These are phyloP conservation scores for Daphoenositta chrysoptera DNA, from an alignment of 2,113 vertebrate genomes.

Conservation along the genomic window DNA sequence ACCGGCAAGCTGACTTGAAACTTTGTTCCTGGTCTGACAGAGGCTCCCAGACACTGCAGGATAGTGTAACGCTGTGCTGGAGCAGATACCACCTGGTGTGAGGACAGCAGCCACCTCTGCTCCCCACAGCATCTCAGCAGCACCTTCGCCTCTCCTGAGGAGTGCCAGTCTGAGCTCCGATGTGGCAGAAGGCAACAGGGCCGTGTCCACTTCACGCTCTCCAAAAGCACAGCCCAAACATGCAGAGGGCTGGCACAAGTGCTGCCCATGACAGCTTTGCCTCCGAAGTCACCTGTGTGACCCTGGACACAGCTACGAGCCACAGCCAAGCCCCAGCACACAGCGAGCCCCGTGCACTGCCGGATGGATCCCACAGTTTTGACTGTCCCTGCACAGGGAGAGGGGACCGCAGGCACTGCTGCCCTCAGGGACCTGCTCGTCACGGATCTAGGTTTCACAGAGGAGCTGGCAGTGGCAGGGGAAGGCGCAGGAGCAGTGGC, in stretches of 20 bases:
- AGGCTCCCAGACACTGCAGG: background rate
- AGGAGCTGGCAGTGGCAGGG: background rate
- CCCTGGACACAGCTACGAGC: background rate
- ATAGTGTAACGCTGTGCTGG: background rate
- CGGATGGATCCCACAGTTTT: background rate
- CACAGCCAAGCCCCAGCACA: background rate
- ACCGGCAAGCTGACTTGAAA: background rate
- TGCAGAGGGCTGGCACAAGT: background rate
- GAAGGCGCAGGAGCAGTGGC: background rate
- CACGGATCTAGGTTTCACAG: background rate
- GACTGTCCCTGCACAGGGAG: background rate
- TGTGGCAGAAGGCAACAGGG: background rate
- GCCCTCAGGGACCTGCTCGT: background rate
- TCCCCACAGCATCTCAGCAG: background rate
- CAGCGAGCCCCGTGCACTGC: accelerated
- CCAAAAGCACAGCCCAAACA: background rate
- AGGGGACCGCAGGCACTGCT: accelerated
- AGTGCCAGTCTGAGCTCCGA: background rate
- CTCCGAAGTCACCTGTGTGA: background rate
- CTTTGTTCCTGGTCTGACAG: background rate
- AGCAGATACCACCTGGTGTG: background rate
- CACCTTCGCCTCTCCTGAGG: background rate
- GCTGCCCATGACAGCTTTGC: too few relatives aligned
- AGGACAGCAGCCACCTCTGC: background rate
- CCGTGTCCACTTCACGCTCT: background rate